Conservation (phyloP, 2,797 vertebrate species). For the Amphiprion clarkii region DNA sequence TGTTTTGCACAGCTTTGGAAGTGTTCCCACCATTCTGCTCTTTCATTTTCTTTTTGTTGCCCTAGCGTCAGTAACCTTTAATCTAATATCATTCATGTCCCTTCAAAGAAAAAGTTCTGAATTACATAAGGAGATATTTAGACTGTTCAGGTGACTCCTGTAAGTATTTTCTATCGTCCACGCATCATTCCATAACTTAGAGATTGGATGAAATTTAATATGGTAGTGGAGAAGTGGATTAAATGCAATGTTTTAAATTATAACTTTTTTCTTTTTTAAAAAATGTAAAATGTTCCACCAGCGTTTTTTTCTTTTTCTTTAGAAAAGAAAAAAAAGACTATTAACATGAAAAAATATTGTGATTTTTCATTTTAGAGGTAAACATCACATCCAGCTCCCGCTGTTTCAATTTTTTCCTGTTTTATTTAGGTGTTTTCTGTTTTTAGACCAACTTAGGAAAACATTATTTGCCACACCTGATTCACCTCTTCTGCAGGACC, state of each 20-base stretch:
- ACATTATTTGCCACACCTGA: too few relatives aligned
- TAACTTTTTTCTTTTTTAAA: too few relatives aligned
- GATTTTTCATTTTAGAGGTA: not conserved
- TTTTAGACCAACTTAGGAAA: too few relatives aligned
- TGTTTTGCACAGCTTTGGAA: constrained; percentile 9
- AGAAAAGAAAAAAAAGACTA: too few relatives aligned
- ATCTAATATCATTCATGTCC: constrained; percentile 9
- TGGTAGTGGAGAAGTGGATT: not conserved
- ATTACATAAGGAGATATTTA: not conserved
- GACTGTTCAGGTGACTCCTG: not conserved
- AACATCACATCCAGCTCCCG: too few relatives aligned
- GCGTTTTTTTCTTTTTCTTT: too few relatives aligned
- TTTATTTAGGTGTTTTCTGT: too few relatives aligned
- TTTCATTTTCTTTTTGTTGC: constrained; percentile 23
- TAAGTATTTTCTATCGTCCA: not conserved
- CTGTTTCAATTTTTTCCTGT: too few relatives aligned
- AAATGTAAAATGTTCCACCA: too few relatives aligned
- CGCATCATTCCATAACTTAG: not conserved
- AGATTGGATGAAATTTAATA: not conserved
- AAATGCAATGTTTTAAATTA: too few relatives aligned
- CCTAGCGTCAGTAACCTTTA: not conserved
- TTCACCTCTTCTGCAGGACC: too few relatives aligned
- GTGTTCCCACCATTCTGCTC: constrained; percentile 13
- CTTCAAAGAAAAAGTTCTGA: not conserved
- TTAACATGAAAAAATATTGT: too few relatives aligned